phyloP scores from a whole-genome alignment of 2,888 invertebrate species.

The Hydraecia micacea region DNA sequence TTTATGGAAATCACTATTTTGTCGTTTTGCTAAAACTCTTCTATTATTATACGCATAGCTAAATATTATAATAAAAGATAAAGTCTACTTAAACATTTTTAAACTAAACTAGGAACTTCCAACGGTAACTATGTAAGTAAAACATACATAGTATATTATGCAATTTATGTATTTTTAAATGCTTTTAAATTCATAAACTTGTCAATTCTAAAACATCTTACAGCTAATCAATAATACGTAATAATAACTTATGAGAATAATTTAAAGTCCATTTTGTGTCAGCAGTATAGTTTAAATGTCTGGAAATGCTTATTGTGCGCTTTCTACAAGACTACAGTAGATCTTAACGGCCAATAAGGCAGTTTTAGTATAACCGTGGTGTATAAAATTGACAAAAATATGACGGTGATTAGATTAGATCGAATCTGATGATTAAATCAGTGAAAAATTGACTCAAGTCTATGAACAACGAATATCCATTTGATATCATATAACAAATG shows the following conservation, averaged over 20 bases:
- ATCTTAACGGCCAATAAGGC: conserved; percentile 40
- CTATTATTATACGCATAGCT: not conserved
- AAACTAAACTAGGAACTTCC: conserved; percentile 65
- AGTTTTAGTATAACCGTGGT: conserved; percentile 50
- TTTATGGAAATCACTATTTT: conserved; percentile 4
- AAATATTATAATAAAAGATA: conserved; percentile 25
- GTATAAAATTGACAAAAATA: conserved; percentile 55
- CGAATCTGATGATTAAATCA: conserved; percentile 33
- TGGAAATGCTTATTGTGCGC: conserved; percentile 49
- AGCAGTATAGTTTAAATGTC: conserved; percentile 30
- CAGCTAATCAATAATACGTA: conserved; percentile 24
- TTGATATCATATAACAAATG: conserved; percentile 42
- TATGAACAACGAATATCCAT: conserved; percentile 31
- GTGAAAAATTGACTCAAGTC: conserved; percentile 34
- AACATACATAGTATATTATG: conserved; percentile 50
- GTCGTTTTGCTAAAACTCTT: conserved; percentile 2
- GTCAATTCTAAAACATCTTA: conserved; percentile 32
- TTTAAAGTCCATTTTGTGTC: conserved; percentile 35
- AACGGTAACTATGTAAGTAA: conserved; percentile 43
- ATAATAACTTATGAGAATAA: conserved; percentile 43
- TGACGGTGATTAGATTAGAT: conserved; percentile 36
- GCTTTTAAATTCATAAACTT: conserved; percentile 34
- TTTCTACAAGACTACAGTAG: conserved; percentile 20
- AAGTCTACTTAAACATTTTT: conserved; percentile 22
- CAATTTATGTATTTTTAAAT: conserved; percentile 48